A percentile compares a stretch with the other conserved stretches of the same genome.
These are phyloP conservation scores for Haemorhous mexicanus DNA, from an alignment of 2,113 vertebrate species.

Conservation along the genomic window DNA sequence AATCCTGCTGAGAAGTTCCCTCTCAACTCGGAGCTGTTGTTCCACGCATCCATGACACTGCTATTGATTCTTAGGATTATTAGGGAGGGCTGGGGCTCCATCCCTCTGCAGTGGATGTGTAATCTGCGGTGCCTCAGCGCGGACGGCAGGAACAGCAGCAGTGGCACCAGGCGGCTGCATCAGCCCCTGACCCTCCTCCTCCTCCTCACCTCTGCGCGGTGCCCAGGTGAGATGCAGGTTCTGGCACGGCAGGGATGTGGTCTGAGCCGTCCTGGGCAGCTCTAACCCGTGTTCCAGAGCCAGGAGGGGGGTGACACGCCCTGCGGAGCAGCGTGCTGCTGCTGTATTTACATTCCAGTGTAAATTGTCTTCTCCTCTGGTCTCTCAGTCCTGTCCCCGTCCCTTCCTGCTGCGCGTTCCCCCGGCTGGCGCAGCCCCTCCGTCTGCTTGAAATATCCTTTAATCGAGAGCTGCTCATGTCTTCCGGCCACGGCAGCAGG, in stretches of 20 bases:
- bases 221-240: background rate
- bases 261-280: background rate
- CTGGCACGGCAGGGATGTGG: rapidly evolving
- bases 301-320: background rate
- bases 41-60: background rate
- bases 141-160: background rate
- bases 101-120: background rate
- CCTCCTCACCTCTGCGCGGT: background rate
- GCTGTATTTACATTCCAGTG: slow-evolving; percentile 43
- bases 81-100: background rate
- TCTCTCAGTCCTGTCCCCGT: background rate
- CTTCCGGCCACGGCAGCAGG: background rate
- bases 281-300: background rate
- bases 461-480: slow-evolving; percentile 19
- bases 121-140: rapidly evolving
- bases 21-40: background rate
- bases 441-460: slow-evolving; percentile 12
- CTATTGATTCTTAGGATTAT: background rate
- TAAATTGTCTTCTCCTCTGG: slow-evolving; percentile 1
- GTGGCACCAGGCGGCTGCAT: background rate
- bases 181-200: background rate
- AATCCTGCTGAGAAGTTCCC: slow-evolving; percentile 9
- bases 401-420: background rate
- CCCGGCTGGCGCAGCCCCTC: background rate
- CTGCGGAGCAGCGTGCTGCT: background rate